Evolutionary conservation across 2,113 vertebrate genomes (phyloP).

Genomic region (Neopipo cinnamomea): DNA sequence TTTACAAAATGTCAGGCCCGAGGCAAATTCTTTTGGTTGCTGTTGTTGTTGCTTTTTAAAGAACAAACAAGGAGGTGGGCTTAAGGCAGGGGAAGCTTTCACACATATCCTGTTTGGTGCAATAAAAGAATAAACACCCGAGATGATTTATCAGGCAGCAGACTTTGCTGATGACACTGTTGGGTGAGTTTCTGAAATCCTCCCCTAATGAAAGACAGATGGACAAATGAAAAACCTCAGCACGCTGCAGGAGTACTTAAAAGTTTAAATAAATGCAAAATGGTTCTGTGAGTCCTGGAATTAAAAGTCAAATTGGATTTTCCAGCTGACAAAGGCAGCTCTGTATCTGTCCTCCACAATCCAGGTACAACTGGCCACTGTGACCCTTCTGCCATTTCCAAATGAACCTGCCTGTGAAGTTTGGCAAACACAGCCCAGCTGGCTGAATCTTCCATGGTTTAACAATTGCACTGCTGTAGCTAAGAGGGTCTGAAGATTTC

Average conservation of each 20-base stretch:
- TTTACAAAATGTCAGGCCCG: not conserved
- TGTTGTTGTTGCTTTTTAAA: not conserved
- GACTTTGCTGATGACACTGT: constrained; percentile 65
- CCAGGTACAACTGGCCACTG: not conserved
- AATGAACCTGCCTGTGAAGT: not conserved
- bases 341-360: not conserved
- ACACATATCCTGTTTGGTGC: constrained; percentile 7
- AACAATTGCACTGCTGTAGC: not conserved
- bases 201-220: constrained; percentile 79
- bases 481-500: not conserved
- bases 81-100: not conserved
- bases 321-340: not conserved
- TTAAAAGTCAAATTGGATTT: not conserved
- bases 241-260: not conserved
- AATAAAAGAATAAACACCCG: constrained; percentile 34
- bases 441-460: not conserved
- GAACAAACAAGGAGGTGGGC: not conserved
- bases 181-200: constrained; percentile 66
- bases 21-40: not conserved
- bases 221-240: constrained; percentile 67
- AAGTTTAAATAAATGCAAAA: constrained; percentile 20
- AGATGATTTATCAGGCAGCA: constrained; percentile 52
- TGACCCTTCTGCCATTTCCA: not conserved
- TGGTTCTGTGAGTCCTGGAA: not conserved
- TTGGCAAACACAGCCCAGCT: not conserved